These are phyloP conservation scores for Heteronetta atricapilla DNA, from an alignment of 2,113 vertebrate species.

Conservation along the genomic window DNA sequence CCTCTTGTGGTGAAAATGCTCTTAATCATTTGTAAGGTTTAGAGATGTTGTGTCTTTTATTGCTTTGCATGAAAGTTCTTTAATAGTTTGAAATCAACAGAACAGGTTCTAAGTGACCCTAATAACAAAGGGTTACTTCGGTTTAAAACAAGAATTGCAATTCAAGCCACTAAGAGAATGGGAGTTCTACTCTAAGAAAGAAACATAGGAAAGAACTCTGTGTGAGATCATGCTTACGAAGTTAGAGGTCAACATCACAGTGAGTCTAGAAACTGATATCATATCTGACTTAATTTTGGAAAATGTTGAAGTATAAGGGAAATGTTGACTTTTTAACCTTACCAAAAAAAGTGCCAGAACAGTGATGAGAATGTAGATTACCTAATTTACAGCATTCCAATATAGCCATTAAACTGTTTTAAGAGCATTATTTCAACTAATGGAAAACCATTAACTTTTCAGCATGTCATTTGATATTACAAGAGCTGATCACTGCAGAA, in stretches of 20 bases:
- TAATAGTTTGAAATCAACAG: neutral
- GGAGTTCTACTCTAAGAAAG: neutral
- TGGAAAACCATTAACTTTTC: slow-evolving; percentile 55
- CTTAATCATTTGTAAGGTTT: neutral
- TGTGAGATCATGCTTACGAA: neutral
- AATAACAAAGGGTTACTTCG: neutral
- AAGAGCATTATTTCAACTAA: slow-evolving; percentile 58
- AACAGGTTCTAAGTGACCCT: neutral
- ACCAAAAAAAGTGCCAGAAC: slow-evolving; percentile 15
- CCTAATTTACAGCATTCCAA: slow-evolving; percentile 31
- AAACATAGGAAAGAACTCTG: neutral
- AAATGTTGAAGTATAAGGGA: neutral
- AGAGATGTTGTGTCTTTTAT: neutral
- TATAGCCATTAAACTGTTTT: slow-evolving; percentile 28
- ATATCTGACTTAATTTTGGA: neutral
- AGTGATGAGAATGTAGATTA: neutral
- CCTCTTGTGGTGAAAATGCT: neutral
- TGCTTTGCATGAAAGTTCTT: neutral
- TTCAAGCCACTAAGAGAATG: neutral
- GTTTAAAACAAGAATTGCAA: neutral
- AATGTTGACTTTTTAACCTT: slow-evolving; percentile 36
- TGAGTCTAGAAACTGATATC: neutral
- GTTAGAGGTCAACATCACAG: neutral
- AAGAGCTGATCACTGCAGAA: neutral
- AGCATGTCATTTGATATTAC: slow-evolving; percentile 28